Percentiles rank a stretch among this genome's conserved stretches.
Conservation (phyloP, 2,797 vertebrate genomes). For the Hyperoplus lanceolatus region DNA sequence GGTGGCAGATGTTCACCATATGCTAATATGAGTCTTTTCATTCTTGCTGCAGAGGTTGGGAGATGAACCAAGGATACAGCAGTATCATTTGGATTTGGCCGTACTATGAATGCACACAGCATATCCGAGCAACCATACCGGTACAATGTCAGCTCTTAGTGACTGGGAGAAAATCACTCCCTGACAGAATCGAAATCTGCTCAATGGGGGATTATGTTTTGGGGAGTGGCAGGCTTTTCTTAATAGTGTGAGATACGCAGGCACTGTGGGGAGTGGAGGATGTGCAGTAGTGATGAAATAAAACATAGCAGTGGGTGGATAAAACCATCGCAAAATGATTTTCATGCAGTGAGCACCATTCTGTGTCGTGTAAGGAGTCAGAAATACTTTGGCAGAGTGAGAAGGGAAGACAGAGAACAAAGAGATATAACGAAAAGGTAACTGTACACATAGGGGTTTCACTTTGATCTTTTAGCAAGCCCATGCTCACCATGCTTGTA, state of each 20-base stretch:
- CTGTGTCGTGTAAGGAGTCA: conserved; percentile 22
- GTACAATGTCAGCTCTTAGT: conserved; percentile 26
- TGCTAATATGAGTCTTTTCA: not conserved
- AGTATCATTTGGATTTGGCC: conserved; percentile 6
- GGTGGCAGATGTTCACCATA: conserved; percentile 68
- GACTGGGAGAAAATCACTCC: conserved; percentile 36
- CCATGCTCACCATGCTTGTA: conserved; percentile 21
- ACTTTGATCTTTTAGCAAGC: conserved; percentile 30
- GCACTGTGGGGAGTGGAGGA: not conserved
- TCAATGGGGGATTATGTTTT: conserved; percentile 31
- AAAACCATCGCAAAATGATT: not conserved
- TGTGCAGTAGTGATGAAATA: conserved; percentile 7
- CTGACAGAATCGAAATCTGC: conserved; percentile 33
- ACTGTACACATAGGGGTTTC: conserved; percentile 26
- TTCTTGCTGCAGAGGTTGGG: conserved; percentile 56
- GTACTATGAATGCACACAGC: conserved; percentile 2
- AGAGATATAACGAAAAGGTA: conserved; percentile 37
- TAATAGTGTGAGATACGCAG: conserved; percentile 30
- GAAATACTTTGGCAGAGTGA: conserved; percentile 37
- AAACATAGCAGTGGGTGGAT: not conserved
- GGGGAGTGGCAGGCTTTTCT: conserved; percentile 36
- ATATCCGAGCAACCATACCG: conserved; percentile 17
- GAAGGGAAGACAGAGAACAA: conserved; percentile 26
- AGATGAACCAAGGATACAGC: conserved; percentile 14
- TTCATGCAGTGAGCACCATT: conserved; percentile 20